phyloP scores from a whole-genome alignment of 2,888 invertebrate species.

The Chesias legatella region DNA sequence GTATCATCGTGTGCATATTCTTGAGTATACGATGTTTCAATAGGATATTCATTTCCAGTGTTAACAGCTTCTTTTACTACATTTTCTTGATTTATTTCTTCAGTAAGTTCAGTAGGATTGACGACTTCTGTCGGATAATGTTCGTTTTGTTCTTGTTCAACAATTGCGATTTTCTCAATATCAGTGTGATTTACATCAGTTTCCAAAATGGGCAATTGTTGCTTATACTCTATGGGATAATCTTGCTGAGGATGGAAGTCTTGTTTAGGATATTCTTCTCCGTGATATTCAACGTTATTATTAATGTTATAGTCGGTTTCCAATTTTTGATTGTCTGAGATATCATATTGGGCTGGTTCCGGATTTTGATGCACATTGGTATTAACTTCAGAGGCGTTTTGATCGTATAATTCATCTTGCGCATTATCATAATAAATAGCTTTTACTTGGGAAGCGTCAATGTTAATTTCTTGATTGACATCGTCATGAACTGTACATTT shows the following conservation, averaged over 20 bases:
- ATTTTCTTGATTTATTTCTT: conserved; percentile 25
- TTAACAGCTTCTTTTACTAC: conserved; percentile 5
- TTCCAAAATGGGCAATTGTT: conserved; percentile 17
- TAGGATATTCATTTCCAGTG: conserved; percentile 29
- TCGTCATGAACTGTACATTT: conserved; percentile 10
- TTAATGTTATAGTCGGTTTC: conserved; percentile 5
- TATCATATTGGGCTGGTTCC: conserved; percentile 7
- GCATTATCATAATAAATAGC: conserved; percentile 5
- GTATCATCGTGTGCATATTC: conserved; percentile 32
- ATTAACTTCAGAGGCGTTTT: conserved; percentile 2
- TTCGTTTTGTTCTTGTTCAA: conserved; percentile 26
- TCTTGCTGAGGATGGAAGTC: conserved; percentile 7
- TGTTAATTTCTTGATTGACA: conserved; percentile 8
- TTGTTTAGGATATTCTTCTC: conserved; percentile 17
- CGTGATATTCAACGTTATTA: conserved; percentile 9
- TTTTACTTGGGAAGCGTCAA: conserved; percentile 4
- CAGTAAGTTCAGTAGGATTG: conserved; percentile 21
- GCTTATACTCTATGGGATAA: conserved; percentile 16
- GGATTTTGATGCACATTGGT: conserved; percentile 1
- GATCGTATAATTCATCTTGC: conserved; percentile 5
- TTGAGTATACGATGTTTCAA: conserved; percentile 31
- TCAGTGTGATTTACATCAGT: conserved; percentile 11
- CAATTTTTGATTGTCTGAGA: conserved; percentile 4
- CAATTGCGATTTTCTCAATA: conserved; percentile 15
- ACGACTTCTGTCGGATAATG: conserved; percentile 24